Conservation (phyloP, 92 coral and sea anemone genomes). For the Zoanthus sociatus region DNA sequence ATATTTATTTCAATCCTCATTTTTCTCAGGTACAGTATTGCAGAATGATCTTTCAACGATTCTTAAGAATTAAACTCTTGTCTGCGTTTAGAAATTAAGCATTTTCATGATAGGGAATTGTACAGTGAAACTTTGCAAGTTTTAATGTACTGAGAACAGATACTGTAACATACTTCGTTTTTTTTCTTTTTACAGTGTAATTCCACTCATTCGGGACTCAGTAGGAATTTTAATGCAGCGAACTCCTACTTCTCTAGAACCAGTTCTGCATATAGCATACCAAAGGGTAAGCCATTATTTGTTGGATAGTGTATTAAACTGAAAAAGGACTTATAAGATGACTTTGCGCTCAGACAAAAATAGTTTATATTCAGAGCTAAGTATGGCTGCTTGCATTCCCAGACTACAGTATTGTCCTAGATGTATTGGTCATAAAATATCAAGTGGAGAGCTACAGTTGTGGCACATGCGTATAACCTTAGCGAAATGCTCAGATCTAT, state of each 20-base stretch:
- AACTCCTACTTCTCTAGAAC: slow-evolving; percentile 83
- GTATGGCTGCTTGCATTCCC: no score
- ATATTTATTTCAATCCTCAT: slow-evolving; percentile 94
- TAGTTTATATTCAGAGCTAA: no score
- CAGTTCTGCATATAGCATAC: slow-evolving; percentile 87
- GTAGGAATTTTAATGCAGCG: slow-evolving; percentile 97
- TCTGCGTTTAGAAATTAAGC: no score
- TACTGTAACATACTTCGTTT: background rate
- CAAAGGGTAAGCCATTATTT: slow-evolving; percentile 79
- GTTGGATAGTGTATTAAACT: no score
- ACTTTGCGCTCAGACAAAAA: no score
- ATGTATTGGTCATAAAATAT: no score
- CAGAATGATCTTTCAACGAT: background rate
- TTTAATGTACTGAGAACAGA: background rate
- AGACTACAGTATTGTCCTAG: no score
- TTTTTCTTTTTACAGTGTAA: slow-evolving; percentile 71
- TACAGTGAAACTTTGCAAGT: background rate
- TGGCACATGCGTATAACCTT: no score
- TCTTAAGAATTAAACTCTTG: background rate
- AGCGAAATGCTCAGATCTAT: no score
- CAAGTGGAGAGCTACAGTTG: no score
- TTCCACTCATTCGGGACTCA: slow-evolving; percentile 92
- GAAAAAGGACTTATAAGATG: no score
- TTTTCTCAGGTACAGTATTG: slow-evolving; percentile 78
- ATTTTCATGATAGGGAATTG: no score